Conservation (phyloP, 2,113 vertebrate genomes). For the Oriolus oriolus region DNA sequence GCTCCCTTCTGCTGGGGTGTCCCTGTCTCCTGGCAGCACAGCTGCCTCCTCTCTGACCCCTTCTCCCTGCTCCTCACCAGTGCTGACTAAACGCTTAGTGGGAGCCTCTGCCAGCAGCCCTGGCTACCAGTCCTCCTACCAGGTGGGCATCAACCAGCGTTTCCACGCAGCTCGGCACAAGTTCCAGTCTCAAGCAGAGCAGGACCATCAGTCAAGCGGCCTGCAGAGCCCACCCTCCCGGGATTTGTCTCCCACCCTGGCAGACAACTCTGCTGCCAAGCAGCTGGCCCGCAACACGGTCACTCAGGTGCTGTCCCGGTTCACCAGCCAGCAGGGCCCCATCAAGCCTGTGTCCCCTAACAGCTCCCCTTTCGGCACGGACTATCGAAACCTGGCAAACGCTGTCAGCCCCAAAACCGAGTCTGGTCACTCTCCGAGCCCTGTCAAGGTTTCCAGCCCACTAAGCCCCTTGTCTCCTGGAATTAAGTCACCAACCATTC, state of each 20-base stretch:
- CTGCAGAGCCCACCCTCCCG: slow-evolving; percentile 69
- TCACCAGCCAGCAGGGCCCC: slow-evolving; percentile 85
- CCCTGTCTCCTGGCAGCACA: slow-evolving; percentile 83
- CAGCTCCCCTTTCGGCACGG: slow-evolving; percentile 92
- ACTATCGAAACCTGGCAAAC: slow-evolving; percentile 84
- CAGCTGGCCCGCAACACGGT: slow-evolving; percentile 91
- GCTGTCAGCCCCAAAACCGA: slow-evolving; percentile 60
- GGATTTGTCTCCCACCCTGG: slow-evolving; percentile 80
- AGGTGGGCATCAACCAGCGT: slow-evolving; percentile 91
- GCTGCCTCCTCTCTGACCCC: slow-evolving; percentile 91
- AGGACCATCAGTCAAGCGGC: slow-evolving; percentile 75
- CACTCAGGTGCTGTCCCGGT: slow-evolving; percentile 90
- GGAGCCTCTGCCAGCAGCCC: slow-evolving; percentile 79
- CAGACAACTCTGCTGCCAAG: slow-evolving; percentile 82
- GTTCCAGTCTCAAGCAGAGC: slow-evolving; percentile 92
- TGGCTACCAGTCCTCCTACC: slow-evolving; percentile 88
- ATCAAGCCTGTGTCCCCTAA: slow-evolving; percentile 77
- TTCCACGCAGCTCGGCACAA: slow-evolving; percentile 95
- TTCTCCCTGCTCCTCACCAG: slow-evolving; percentile 92
- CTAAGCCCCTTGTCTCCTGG: slow-evolving; percentile 79
- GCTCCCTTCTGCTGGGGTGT: slow-evolving; percentile 62
- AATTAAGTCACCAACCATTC: slow-evolving; percentile 86
- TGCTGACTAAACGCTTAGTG: slow-evolving; percentile 82
- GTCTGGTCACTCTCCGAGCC: slow-evolving; percentile 63
- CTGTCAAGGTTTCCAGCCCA: slow-evolving; percentile 76